Evolutionary conservation across 1,140 invertebrate genomes (phyloP).

Genomic region (Heterodera carotae): DNA sequence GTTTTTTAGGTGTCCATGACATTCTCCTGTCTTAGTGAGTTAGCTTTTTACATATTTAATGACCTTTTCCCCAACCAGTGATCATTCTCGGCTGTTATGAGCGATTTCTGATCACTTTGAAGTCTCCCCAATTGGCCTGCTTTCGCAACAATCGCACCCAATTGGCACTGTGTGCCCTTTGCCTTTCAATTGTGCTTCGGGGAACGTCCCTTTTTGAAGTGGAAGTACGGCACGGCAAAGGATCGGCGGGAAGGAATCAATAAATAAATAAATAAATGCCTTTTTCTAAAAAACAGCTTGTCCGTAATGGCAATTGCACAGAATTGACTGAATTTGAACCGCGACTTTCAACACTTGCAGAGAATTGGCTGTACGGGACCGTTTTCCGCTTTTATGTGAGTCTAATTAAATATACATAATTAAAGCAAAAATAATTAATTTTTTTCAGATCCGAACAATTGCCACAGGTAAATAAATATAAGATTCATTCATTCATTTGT

Average conservation of each 20-base stretch:
- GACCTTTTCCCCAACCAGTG: constrained; percentile 21
- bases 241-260: too few species aligned
- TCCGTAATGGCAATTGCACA: constrained; percentile 54
- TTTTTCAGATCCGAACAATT: constrained; percentile 45
- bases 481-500: not conserved
- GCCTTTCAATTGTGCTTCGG: constrained; percentile 46
- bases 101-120: constrained; percentile 54
- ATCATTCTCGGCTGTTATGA: constrained; percentile 57
- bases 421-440: not conserved
- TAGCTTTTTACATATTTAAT: not conserved
- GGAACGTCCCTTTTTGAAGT: constrained; percentile 55
- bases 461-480: constrained; percentile 23
- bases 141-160: constrained; percentile 46
- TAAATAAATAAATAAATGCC: too few species aligned
- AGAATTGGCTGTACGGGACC: constrained; percentile 50
- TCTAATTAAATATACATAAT: not conserved
- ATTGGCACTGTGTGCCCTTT: constrained; percentile 46
- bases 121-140: constrained; percentile 42
- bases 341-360: constrained; percentile 36
- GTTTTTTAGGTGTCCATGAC: constrained; percentile 45
- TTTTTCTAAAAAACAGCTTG: constrained; percentile 32
- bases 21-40: constrained; percentile 49
- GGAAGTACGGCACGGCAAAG: constrained; percentile 14
- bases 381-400: constrained; percentile 48
- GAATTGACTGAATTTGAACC: constrained; percentile 46